These are phyloP conservation scores for Holocentrus rufus DNA, from an alignment of 2,797 vertebrate genomes.

Conservation along the genomic window DNA sequence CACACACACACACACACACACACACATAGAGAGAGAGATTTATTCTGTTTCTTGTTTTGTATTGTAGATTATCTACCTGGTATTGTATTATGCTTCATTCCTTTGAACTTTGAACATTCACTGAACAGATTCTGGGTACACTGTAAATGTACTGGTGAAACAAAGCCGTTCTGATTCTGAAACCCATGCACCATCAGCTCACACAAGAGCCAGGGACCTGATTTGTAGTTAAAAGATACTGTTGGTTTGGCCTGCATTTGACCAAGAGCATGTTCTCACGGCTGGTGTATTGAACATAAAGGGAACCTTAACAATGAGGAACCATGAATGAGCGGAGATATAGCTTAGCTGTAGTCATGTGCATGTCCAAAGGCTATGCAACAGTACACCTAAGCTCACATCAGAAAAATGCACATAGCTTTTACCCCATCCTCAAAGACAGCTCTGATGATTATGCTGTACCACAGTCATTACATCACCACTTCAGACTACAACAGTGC, in stretches of 20 bases:
- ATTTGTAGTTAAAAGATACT: slow-evolving; percentile 34
- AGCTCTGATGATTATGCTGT: slow-evolving; percentile 16
- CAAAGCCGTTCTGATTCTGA: neutral
- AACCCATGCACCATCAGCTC: slow-evolving; percentile 15
- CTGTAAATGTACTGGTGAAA: slow-evolving; percentile 9
- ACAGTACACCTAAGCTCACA: slow-evolving; percentile 54
- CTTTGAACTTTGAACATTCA: no score
- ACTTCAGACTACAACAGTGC: slow-evolving; percentile 17
- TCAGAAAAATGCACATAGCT: slow-evolving; percentile 29
- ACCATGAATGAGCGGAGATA: slow-evolving; percentile 16
- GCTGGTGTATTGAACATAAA: slow-evolving; percentile 44
- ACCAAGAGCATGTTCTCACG: slow-evolving; percentile 44
- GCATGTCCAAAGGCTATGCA: slow-evolving; percentile 59
- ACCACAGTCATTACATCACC: slow-evolving; percentile 10
- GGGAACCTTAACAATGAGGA: slow-evolving; percentile 46
- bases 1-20: no score
- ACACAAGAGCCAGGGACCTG: slow-evolving; percentile 25
- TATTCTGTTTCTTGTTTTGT: no score
- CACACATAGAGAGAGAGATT: no score
- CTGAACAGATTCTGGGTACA: no score
- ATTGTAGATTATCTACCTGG: no score
- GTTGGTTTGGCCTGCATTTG: slow-evolving; percentile 35
- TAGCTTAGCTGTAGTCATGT: slow-evolving; percentile 13
- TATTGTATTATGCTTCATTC: no score
- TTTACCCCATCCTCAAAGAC: slow-evolving; percentile 20